These are phyloP conservation scores for Anguilla japonica DNA, from an alignment of 2,113 vertebrate genomes.

Conservation along the genomic window DNA sequence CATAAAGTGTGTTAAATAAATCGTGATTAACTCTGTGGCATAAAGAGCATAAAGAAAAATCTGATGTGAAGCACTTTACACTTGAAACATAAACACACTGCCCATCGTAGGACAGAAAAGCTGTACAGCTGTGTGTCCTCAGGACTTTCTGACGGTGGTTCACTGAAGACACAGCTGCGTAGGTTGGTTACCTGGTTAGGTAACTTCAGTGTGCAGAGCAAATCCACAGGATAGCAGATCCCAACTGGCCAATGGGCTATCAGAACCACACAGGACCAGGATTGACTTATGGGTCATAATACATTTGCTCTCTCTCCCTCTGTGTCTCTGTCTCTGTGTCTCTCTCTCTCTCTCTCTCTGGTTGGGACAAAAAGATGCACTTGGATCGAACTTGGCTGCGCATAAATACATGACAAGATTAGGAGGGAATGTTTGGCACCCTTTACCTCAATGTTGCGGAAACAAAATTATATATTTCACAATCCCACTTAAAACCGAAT, in stretches of 20 bases:
- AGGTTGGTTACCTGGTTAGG: background rate
- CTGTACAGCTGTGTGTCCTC: background rate
- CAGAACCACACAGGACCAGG: background rate
- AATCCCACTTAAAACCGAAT: conserved; percentile 7
- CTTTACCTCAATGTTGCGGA: background rate
- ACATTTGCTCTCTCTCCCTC: background rate
- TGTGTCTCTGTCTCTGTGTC: no score
- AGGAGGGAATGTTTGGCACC: no score
- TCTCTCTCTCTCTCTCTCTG: background rate
- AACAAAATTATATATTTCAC: background rate
- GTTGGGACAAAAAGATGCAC: no score
- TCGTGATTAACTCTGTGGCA: background rate
- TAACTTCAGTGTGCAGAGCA: background rate
- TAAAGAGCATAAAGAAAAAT: background rate
- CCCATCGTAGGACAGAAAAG: background rate
- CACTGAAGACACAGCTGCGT: background rate
- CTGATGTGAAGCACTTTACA: background rate
- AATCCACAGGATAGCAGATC: background rate
- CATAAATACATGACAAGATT: no score
- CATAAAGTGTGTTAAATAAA: background rate
- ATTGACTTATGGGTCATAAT: background rate
- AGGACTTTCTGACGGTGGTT: background rate
- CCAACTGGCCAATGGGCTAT: background rate
- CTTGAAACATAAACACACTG: background rate
- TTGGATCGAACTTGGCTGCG: no score